Conservation (phyloP, 2,888 invertebrate genomes). For the Hydrotaea cyrtoneurina region DNA sequence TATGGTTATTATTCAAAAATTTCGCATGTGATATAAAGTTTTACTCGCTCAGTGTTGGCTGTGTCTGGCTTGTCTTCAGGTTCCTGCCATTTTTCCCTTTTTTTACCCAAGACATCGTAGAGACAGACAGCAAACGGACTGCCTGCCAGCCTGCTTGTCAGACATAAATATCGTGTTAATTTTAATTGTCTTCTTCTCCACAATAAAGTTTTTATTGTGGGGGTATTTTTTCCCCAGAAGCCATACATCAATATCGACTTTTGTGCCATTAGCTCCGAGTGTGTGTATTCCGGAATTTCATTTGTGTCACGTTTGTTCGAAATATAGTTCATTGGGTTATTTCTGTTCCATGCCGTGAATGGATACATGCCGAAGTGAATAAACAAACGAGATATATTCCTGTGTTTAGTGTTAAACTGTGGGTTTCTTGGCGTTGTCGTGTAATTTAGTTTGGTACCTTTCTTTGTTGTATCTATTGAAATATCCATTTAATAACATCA, state of each 20-base stretch:
- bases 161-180: slow-evolving; percentile 30
- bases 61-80: not conserved
- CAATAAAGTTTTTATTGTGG: not conserved
- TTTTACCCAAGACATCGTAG: no score
- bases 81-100: not conserved
- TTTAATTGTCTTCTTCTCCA: slow-evolving; percentile 12
- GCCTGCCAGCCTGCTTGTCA: not conserved
- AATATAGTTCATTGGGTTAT: slow-evolving; percentile 68
- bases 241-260: not conserved
- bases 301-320: slow-evolving; percentile 25
- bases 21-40: slow-evolving; percentile 57
- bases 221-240: not conserved
- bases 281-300: slow-evolving; percentile 30
- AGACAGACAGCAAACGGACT: not conserved
- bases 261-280: not conserved
- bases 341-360: not conserved
- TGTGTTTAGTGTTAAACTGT: slow-evolving; percentile 11
- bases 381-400: not conserved
- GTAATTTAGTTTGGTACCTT: not conserved
- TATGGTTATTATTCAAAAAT: slow-evolving; percentile 46
- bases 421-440: slow-evolving; percentile 3
- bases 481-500: not conserved
- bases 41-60: slow-evolving; percentile 23
- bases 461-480: not conserved
- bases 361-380: not conserved